Conservation (phyloP, 2,797 vertebrate species). For the Nannoperca obscura region DNA sequence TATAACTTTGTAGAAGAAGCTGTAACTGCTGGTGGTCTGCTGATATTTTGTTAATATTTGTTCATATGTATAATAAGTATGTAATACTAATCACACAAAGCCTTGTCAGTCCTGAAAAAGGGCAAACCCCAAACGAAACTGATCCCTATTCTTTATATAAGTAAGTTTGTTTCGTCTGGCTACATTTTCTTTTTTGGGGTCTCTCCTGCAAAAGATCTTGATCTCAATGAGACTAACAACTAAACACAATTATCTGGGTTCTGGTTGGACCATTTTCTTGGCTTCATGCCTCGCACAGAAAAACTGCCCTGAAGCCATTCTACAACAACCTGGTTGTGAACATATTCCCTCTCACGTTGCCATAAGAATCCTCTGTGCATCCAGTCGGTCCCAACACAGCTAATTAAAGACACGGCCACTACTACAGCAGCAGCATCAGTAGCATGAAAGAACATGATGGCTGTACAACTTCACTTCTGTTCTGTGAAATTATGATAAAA, state of each 20-base stretch:
- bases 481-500: slow-evolving; percentile 89
- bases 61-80: neutral
- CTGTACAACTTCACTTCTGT: slow-evolving; percentile 41
- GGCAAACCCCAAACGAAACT: too few relatives aligned
- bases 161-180: too few relatives aligned
- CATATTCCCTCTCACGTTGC: slow-evolving; percentile 22
- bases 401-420: slow-evolving; percentile 43
- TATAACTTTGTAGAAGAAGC: too few relatives aligned
- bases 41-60: neutral
- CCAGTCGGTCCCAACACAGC: slow-evolving; percentile 28
- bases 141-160: neutral
- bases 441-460: slow-evolving; percentile 52
- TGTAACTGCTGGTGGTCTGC: neutral
- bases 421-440: slow-evolving; percentile 69
- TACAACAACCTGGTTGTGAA: slow-evolving; percentile 13
- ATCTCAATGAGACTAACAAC: neutral
- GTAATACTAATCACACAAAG: neutral
- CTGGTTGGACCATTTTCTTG: slow-evolving; percentile 5
- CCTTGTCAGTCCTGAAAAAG: too few relatives aligned
- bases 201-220: neutral
- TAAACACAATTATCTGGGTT: slow-evolving; percentile 58
- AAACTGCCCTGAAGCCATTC: slow-evolving; percentile 27
- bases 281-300: slow-evolving; percentile 19
- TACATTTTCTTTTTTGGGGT: neutral
- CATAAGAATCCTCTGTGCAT: slow-evolving; percentile 30